phyloP scores from a whole-genome alignment of 2,888 invertebrate genomes.

The Norana najaformis region DNA sequence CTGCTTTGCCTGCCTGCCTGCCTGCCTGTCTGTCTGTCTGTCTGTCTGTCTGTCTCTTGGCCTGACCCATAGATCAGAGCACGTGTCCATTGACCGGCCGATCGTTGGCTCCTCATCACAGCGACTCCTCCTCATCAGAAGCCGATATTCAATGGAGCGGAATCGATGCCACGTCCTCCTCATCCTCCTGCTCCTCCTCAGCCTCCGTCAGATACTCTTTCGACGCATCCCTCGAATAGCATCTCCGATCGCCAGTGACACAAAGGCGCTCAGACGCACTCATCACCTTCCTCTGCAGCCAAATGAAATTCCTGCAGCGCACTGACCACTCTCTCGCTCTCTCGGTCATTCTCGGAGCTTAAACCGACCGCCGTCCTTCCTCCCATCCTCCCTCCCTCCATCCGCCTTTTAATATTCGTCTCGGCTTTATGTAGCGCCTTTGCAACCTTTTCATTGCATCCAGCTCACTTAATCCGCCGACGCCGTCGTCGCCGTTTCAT shows the following conservation, averaged over 20 bases:
- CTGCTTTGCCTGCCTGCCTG: neutral
- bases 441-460: neutral
- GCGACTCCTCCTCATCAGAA: neutral
- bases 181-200: neutral
- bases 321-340: neutral
- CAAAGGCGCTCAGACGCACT: neutral
- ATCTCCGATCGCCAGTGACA: neutral
- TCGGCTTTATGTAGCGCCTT: neutral
- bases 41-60: too few species aligned
- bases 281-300: neutral
- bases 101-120: neutral
- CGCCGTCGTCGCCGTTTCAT: too few species aligned
- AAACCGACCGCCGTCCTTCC: too few species aligned
- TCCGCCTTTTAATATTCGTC: slow-evolving; percentile 13
- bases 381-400: neutral
- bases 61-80: neutral
- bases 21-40: too few species aligned
- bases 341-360: neutral
- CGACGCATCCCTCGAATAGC: neutral
- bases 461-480: neutral
- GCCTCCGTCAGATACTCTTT: neutral
- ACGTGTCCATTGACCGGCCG: neutral
- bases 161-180: neutral
- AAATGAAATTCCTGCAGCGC: neutral
- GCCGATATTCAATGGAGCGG: neutral